Percentiles rank a stretch among this genome's conserved stretches.
Evolutionary conservation across 2,888 invertebrate genomes (phyloP).

Genomic region (Scelioninae gen. 2): DNA sequence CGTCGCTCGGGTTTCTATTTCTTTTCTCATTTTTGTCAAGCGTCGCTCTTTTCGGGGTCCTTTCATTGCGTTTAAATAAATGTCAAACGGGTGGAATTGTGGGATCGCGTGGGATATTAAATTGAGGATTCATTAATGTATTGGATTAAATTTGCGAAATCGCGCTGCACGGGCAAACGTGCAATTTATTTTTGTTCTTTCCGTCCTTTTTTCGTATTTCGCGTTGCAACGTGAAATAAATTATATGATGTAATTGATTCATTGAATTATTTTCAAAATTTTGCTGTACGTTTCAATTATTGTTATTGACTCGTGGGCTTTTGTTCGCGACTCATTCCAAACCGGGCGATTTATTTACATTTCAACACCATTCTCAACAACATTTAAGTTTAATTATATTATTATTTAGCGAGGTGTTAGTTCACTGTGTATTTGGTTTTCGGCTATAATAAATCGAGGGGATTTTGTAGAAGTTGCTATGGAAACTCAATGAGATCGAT

Average conservation of each 20-base stretch:
- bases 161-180: constrained; percentile 10
- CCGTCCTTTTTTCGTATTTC: too few species aligned
- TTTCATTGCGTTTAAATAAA: too few species aligned
- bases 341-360: too few species aligned
- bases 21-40: neutral
- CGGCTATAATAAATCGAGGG: constrained; percentile 58
- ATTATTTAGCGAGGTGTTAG: constrained; percentile 25
- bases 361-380: neutral
- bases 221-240: constrained; percentile 13
- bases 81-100: too few species aligned
- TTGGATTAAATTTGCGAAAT: neutral
- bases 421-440: constrained; percentile 45
- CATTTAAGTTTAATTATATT: constrained; percentile 14
- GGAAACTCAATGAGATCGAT: constrained; percentile 61
- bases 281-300: neutral
- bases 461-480: constrained; percentile 61
- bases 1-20: neutral
- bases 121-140: constrained; percentile 5
- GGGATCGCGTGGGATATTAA: neutral
- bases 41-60: too few species aligned
- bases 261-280: constrained; percentile 22
- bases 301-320: neutral
- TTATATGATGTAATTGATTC: constrained; percentile 23
- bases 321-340: too few species aligned
- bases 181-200: constrained; percentile 9